phyloP scores from a whole-genome alignment of 1,140 invertebrate genomes.

The Trichogramma pretiosum region DNA sequence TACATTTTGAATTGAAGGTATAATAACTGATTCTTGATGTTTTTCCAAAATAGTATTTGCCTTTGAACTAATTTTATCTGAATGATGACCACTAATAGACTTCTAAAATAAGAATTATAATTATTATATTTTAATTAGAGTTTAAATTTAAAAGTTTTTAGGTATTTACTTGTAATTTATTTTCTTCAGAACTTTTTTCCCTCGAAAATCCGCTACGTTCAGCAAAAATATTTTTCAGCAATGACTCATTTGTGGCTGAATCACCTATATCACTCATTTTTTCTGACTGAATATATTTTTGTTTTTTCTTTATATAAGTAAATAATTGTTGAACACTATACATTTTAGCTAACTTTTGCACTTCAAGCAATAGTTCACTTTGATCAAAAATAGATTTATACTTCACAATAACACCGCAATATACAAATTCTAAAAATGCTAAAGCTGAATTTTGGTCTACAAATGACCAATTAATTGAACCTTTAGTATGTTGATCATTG shows the following conservation, averaged over 20 bases:
- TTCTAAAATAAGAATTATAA: no score
- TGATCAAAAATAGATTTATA: constrained; percentile 23
- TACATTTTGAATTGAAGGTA: constrained; percentile 1
- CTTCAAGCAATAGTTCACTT: constrained; percentile 14
- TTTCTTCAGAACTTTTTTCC: no score
- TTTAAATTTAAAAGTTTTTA: no score
- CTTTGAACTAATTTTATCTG: constrained; percentile 6
- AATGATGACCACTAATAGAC: no score
- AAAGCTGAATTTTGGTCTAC: constrained; percentile 29
- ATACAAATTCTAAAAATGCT: constrained; percentile 42
- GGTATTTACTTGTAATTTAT: no score
- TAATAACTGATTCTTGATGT: not conserved
- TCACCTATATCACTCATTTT: no score
- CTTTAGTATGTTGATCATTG: constrained; percentile 22
- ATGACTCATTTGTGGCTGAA: no score
- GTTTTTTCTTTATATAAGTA: constrained; percentile 23
- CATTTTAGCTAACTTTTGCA: constrained; percentile 29
- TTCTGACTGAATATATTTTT: constrained; percentile 3
- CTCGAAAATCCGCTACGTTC: no score
- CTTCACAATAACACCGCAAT: constrained; percentile 33
- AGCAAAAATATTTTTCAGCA: no score
- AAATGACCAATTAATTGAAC: constrained; percentile 32
- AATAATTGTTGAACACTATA: constrained; percentile 30
- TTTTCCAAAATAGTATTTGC: not conserved
- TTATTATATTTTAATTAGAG: no score